A percentile compares a stretch with the other conserved stretches of the same genome.
Evolutionary conservation across 1,140 invertebrate genomes (phyloP).

Genomic region (Bombus consobrinus): DNA sequence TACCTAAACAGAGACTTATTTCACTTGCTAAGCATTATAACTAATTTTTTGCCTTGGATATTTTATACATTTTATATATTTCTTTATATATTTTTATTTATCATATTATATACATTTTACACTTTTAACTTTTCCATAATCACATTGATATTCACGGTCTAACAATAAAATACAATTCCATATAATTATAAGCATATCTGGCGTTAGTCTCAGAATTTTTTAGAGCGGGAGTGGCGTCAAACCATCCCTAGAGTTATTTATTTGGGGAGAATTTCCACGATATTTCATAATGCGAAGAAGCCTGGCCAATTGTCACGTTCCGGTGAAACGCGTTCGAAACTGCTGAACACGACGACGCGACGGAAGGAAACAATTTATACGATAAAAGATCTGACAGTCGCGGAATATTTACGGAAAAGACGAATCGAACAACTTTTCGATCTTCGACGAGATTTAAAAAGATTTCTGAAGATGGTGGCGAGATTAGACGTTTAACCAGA

Average conservation of each 20-base stretch:
- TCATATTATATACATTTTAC: too few relatives aligned
- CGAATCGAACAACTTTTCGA: neutral
- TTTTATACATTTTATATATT: too few relatives aligned
- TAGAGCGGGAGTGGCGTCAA: neutral
- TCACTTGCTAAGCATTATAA: too few relatives aligned
- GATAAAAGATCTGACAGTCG: neutral
- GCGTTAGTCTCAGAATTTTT: neutral
- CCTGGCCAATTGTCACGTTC: neutral
- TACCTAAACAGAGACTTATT: too few relatives aligned
- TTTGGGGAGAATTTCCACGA: neutral
- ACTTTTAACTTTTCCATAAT: neutral
- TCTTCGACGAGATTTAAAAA: neutral
- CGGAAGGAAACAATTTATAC: conserved; percentile 21
- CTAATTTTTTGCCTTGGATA: too few relatives aligned
- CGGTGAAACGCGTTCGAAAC: neutral
- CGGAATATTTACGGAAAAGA: neutral
- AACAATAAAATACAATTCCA: neutral
- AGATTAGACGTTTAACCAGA: neutral
- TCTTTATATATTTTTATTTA: too few relatives aligned
- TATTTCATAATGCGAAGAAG: neutral
- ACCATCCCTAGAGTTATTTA: neutral
- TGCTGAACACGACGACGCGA: neutral
- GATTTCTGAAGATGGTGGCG: neutral
- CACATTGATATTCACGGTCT: neutral
- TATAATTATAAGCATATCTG: neutral